A percentile compares a stretch with the other conserved stretches of the same genome.
Evolutionary conservation across 2,888 invertebrate genomes (phyloP).

Genomic region (Drosophila atroscutellata): DNA sequence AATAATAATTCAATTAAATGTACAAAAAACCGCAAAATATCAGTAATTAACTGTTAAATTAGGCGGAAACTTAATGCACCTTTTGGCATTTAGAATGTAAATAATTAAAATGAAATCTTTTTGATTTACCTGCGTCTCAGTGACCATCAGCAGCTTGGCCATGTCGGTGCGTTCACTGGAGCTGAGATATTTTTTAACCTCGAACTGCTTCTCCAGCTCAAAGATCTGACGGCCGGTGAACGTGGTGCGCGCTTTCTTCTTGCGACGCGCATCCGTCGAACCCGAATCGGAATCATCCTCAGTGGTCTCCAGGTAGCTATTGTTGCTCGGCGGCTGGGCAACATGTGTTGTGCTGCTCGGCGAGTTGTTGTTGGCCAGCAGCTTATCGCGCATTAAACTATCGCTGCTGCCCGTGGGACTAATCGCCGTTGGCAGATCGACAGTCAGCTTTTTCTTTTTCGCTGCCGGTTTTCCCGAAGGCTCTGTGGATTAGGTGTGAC

Average conservation of each 20-base stretch:
- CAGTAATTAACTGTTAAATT: conserved; percentile 23
- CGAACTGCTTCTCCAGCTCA: conserved; percentile 98
- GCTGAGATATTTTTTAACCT: conserved; percentile 97
- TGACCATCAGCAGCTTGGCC: conserved; percentile 96
- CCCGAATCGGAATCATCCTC: conserved; percentile 86
- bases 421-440: conserved; percentile 70
- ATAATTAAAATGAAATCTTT: neutral
- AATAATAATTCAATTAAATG: conserved; percentile 30
- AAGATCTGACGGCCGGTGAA: conserved; percentile 98
- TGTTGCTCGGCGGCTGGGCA: conserved; percentile 23
- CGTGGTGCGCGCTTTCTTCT: conserved; percentile 96
- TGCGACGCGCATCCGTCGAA: conserved; percentile 87
- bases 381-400: conserved; percentile 78
- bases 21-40: conserved; percentile 1
- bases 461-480: conserved; percentile 71
- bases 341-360: conserved; percentile 48
- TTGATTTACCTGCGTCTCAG: conserved; percentile 95
- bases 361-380: conserved; percentile 55
- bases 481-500: conserved; percentile 42
- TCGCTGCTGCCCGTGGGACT: conserved; percentile 81
- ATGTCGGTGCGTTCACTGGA: conserved; percentile 97
- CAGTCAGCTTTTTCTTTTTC: conserved; percentile 82
- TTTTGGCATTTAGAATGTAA: neutral
- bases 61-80: neutral
- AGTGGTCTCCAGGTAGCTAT: conserved; percentile 79